phyloP scores from a whole-genome alignment of 2,888 invertebrate genomes.

The Conistra vaccinii region DNA sequence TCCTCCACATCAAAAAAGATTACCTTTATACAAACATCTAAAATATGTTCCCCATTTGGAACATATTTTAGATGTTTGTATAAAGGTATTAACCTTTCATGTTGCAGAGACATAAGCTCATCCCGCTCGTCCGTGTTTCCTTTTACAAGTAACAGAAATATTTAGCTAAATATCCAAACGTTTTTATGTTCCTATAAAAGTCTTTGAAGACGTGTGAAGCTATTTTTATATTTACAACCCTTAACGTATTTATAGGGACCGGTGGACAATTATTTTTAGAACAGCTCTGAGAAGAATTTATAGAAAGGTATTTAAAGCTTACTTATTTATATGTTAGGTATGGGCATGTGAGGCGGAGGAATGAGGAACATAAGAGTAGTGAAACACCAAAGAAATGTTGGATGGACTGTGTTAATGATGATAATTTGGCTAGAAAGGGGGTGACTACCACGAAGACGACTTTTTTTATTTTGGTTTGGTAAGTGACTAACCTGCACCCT shows the following conservation, averaged over 20 bases:
- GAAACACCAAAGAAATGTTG: too few relatives aligned
- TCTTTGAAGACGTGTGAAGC: conserved; percentile 11
- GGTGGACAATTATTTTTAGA: conserved; percentile 20
- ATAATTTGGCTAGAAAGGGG: too few relatives aligned
- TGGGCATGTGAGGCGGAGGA: too few relatives aligned
- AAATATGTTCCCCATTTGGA: not conserved
- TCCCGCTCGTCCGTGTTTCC: conserved; percentile 24
- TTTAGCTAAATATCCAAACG: conserved; percentile 23
- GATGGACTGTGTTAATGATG: too few relatives aligned
- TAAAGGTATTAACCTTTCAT: conserved; percentile 40
- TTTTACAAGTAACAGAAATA: conserved; percentile 30
- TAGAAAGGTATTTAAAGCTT: too few relatives aligned
- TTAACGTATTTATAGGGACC: conserved; percentile 7
- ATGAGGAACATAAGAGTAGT: too few relatives aligned
- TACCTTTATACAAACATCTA: not conserved
- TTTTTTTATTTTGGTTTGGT: too few relatives aligned
- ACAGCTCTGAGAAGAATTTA: not conserved
- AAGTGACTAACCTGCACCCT: too few relatives aligned
- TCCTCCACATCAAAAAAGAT: not conserved
- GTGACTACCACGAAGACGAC: too few relatives aligned
- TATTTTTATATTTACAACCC: conserved; percentile 27
- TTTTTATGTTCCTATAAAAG: conserved; percentile 38
- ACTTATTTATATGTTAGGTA: too few relatives aligned
- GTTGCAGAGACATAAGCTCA: conserved; percentile 17
- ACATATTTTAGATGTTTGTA: too few relatives aligned